A percentile compares a stretch with the other conserved stretches of the same genome.
These are phyloP conservation scores for Sebastes fasciatus DNA, from an alignment of 2,113 vertebrate species.

Conservation along the genomic window DNA sequence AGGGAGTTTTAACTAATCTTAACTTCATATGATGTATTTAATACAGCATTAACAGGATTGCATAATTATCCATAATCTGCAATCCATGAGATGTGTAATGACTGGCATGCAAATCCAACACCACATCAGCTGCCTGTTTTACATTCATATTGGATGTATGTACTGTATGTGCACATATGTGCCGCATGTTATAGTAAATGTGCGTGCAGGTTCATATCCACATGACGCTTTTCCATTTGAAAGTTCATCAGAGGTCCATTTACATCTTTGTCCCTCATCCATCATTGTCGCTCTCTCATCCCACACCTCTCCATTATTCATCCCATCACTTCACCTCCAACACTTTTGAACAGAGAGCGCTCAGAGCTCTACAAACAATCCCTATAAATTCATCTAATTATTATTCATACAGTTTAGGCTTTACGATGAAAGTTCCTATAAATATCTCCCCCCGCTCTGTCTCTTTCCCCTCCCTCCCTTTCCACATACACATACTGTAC, in stretches of 20 bases:
- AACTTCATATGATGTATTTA: slow-evolving; percentile 39
- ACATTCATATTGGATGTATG: not conserved
- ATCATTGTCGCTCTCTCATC: slow-evolving; percentile 2
- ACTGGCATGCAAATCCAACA: slow-evolving; percentile 17
- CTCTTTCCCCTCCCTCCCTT: not conserved
- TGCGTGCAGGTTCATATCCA: slow-evolving; percentile 6
- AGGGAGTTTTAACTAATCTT: slow-evolving; percentile 47
- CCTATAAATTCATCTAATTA: slow-evolving; percentile 47
- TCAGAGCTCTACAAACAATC: slow-evolving; percentile 53
- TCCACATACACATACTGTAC: slow-evolving; percentile 13
- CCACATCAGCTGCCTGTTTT: not conserved
- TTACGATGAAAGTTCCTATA: slow-evolving; percentile 46
- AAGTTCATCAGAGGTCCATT: slow-evolving; percentile 40
- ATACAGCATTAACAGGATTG: slow-evolving; percentile 53
- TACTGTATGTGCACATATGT: not conserved
- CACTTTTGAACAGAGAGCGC: slow-evolving; percentile 14
- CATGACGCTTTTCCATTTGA: slow-evolving; percentile 25
- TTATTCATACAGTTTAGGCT: slow-evolving; percentile 60
- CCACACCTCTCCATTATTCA: slow-evolving; percentile 33
- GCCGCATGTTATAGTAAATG: not conserved
- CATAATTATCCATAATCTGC: slow-evolving; percentile 43
- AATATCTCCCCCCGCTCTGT: slow-evolving; percentile 19
- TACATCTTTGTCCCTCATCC: slow-evolving; percentile 31
- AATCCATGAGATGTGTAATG: not conserved
- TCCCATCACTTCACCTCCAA: slow-evolving; percentile 39